Evolutionary conservation across 2,888 invertebrate genomes (phyloP), one percentile per base, ranked within the genome.

Genomic region (Lepetodrilus schrolli): DNA sequence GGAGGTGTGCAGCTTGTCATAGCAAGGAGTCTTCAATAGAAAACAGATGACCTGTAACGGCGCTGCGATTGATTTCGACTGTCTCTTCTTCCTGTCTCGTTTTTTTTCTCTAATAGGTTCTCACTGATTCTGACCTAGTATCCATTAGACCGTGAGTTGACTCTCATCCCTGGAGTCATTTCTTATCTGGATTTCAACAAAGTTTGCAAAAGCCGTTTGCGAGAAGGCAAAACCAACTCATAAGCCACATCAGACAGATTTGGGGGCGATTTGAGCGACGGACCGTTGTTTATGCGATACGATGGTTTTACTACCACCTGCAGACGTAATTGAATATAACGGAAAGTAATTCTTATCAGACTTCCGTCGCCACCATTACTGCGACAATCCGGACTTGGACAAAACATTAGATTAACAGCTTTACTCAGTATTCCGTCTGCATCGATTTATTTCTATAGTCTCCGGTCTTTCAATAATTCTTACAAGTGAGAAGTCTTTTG

Each of bases 261-360:
- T n/a, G 8, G 43, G 43, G 43, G 43, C 43, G 7, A 43, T 43
- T 17, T 43, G 17, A 30, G 30, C 58, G 58, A 34, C 30, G 30
- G 17, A 8, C 10, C 30, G 58, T 58, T 58, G 34, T 58, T 17
- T 58, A 58, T 30, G 58, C 58, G 58, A 58, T 34, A 58, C 30
- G 58, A 34, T 17, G 17, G 58, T 26, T 43, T 58, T 30, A 58
- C 58, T 8, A 34, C 30, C 58, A 58, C 58, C 58, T 58, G 58
- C 58, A 26, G 26, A 30, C 30, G 58, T 30, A 58, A 58, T 58
- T 58, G 34, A 58, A 58, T 58, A 30, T 7, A 58, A 34, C 58
- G 17, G n/a, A n/a, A 34, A n/a, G 30, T 34, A 58, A 26, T 58
- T 30, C 43, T 43, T 43, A 43, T 43, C 43, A 43, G 43, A 13